Evolutionary conservation across 2,888 invertebrate genomes (phyloP).

Genomic region (Dichetophora obliterata): DNA sequence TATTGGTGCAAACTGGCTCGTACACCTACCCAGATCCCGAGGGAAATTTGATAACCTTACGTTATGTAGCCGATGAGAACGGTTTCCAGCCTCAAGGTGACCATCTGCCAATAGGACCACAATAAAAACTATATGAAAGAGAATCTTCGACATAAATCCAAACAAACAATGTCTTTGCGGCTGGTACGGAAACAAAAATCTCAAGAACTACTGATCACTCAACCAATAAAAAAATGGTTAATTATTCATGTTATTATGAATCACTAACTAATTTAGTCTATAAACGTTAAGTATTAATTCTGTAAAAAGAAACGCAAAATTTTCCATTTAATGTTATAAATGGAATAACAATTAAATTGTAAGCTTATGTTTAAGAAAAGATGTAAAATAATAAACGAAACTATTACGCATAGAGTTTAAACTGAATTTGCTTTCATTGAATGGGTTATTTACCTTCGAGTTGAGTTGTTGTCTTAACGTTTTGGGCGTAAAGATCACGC

Average conservation of each 20-base stretch:
- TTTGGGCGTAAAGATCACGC: no score
- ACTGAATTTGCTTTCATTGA: no score
- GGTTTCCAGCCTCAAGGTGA: slow-evolving; percentile 78
- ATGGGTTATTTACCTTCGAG: no score
- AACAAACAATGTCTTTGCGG: not conserved
- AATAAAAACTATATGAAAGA: slow-evolving; percentile 45
- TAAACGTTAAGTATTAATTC: no score
- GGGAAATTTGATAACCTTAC: slow-evolving; percentile 76
- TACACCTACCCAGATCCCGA: slow-evolving; percentile 81
- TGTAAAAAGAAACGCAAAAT: no score
- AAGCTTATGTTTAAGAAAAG: no score
- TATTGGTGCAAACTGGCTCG: slow-evolving; percentile 76
- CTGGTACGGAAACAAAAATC: slow-evolving; percentile 4
- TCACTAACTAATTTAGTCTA: no score
- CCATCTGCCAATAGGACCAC: slow-evolving; percentile 74
- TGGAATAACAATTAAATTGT: no score
- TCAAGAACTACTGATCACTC: not conserved
- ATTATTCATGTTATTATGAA: not conserved
- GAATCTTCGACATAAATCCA: not conserved
- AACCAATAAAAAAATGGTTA: not conserved
- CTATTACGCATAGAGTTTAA: no score
- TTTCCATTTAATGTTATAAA: no score
- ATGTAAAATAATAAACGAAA: no score
- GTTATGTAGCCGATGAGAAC: slow-evolving; percentile 80
- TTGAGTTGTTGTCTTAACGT: no score